Conservation (phyloP, 2,113 vertebrate genomes). For the Hippocampus mohnikei region DNA sequence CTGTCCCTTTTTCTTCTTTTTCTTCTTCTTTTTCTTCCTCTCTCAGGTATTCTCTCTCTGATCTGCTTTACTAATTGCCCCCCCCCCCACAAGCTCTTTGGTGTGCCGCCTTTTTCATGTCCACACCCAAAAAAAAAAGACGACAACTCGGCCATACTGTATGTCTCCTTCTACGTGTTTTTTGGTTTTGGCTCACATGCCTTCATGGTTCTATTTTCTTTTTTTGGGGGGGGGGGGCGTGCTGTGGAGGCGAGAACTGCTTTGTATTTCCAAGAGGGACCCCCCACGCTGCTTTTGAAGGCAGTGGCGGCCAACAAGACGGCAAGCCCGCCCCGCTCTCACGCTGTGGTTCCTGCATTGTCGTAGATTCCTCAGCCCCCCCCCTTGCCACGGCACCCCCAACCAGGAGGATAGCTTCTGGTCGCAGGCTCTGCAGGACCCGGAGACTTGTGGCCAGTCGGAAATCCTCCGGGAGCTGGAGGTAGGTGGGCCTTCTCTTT, state of each 20-base stretch:
- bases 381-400: conserved; percentile 75
- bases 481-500: conserved; percentile 69
- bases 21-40: conserved; percentile 50
- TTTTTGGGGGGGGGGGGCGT: conserved; percentile 13
- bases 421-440: conserved; percentile 94
- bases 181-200: conserved; percentile 68
- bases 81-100: conserved; percentile 80
- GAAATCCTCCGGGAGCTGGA: conserved; percentile 96
- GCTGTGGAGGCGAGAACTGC: neutral
- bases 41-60: conserved; percentile 94
- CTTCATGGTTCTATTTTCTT: conserved; percentile 48
- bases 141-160: conserved; percentile 67
- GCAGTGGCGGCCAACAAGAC: conserved; percentile 48
- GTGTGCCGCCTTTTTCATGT: conserved; percentile 80
- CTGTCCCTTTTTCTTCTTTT: conserved; percentile 65
- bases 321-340: conserved; percentile 65
- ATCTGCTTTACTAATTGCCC: conserved; percentile 91
- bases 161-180: conserved; percentile 60
- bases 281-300: conserved; percentile 55
- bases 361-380: conserved; percentile 87
- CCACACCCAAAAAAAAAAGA: conserved; percentile 69
- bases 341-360: conserved; percentile 81
- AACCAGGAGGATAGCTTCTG: conserved; percentile 90
- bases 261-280: neutral
- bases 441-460: conserved; percentile 96